Percentiles rank a stretch among this genome's conserved stretches.
Conservation (phyloP, 2,888 invertebrate genomes). For the Ichneumon xanthorius region DNA sequence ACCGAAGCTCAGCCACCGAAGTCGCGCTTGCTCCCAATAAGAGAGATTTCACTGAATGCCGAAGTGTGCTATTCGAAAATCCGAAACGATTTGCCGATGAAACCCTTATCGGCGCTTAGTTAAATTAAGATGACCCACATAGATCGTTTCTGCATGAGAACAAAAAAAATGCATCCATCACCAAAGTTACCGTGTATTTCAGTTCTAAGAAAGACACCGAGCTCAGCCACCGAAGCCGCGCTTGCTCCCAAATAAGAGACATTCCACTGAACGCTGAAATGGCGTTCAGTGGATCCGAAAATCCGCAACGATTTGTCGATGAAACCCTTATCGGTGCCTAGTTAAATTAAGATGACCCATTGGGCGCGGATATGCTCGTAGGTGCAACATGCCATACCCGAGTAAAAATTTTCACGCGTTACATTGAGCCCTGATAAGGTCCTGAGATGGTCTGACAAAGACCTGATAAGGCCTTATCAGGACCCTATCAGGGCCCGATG, state of each 20-base stretch:
- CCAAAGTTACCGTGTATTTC: no score
- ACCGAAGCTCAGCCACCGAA: no score
- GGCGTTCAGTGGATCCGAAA: no score
- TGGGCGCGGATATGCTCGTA: neutral
- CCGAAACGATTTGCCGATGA: neutral
- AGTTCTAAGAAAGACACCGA: no score
- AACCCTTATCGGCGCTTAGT: neutral
- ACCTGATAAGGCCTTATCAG: no score
- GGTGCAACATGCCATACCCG: neutral
- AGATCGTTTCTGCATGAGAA: neutral
- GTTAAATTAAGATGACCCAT: neutral
- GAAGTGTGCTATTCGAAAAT: neutral
- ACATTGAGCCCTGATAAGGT: no score
- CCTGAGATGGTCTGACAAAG: no score
- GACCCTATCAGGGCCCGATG: no score
- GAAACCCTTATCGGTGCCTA: neutral
- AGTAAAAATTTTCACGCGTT: no score
- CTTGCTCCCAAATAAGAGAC: neutral
- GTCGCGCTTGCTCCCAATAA: neutral
- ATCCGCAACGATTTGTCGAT: neutral
- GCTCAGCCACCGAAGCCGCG: no score
- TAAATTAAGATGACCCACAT: neutral
- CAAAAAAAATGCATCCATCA: neutral
- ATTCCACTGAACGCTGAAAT: constrained; percentile 45
- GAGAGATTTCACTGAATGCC: constrained; percentile 48